These are phyloP conservation scores for Vidua chalybeata DNA, from an alignment of 2,113 vertebrate genomes.

Conservation along the genomic window DNA sequence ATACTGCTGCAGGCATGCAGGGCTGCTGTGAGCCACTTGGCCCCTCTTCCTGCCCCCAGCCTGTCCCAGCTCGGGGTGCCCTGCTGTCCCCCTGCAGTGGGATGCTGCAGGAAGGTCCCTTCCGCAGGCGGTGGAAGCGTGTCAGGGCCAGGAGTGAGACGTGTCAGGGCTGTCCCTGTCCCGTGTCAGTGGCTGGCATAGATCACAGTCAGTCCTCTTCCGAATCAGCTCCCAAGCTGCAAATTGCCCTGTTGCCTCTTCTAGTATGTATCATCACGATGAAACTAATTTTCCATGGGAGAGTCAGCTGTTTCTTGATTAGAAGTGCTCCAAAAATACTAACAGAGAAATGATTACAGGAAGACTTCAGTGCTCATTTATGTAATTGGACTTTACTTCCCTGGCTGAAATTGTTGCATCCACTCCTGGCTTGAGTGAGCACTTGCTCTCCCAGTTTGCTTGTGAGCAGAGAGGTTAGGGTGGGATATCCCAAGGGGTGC, in stretches of 20 bases:
- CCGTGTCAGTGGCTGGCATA: neutral
- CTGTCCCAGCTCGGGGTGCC: fast-evolving
- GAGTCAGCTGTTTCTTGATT: conserved; percentile 61
- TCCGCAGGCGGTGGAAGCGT: fast-evolving
- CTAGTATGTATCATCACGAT: neutral
- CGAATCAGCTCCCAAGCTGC: neutral
- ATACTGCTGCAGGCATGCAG: neutral
- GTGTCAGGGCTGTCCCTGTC: neutral
- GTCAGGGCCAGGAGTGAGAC: neutral
- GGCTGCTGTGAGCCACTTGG: neutral
- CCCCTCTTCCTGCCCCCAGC: neutral
- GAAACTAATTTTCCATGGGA: conserved; percentile 52
- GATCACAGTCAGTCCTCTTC: neutral
- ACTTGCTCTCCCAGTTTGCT: neutral
- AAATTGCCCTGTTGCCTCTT: conserved; percentile 6
- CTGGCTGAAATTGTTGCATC: neutral
- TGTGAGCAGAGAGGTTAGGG: neutral
- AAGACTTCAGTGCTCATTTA: conserved; percentile 26
- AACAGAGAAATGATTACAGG: conserved; percentile 54
- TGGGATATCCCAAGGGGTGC: neutral
- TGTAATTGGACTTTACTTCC: conserved; percentile 32
- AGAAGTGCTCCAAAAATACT: conserved; percentile 59
- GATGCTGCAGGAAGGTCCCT: neutral
- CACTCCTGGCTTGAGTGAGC: neutral
- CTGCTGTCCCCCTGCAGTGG: fast-evolving